Evolutionary conservation across 2,888 invertebrate species (phyloP).

Genomic region (Heteromurus nitidus): DNA sequence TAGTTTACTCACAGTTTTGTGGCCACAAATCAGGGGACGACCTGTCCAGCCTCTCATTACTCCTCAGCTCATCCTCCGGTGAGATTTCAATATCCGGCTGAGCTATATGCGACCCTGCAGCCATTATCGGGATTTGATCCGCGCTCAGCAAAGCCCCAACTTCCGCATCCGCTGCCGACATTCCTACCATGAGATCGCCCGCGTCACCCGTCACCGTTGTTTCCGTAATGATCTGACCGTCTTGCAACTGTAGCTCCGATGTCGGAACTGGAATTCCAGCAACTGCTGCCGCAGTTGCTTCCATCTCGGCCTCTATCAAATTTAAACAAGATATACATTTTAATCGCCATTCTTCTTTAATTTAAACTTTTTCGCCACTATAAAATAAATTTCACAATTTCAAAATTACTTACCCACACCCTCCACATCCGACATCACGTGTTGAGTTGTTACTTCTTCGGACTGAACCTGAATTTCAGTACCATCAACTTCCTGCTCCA

Average conservation of each 20-base stretch:
- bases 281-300: slow-evolving; percentile 58
- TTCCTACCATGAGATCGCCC: slow-evolving; percentile 48
- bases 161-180: slow-evolving; percentile 38
- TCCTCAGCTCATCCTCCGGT: slow-evolving; percentile 85
- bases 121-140: slow-evolving; percentile 65
- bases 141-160: slow-evolving; percentile 61
- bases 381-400: no score
- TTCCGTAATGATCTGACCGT: slow-evolving; percentile 51
- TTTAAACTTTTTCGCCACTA: no score
- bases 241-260: slow-evolving; percentile 55
- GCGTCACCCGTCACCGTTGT: slow-evolving; percentile 49
- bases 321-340: neutral
- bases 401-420: neutral
- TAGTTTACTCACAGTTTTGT: slow-evolving; percentile 94
- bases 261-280: slow-evolving; percentile 55
- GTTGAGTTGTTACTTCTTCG: slow-evolving; percentile 53
- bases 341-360: no score
- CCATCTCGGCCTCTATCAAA: slow-evolving; percentile 43
- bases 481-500: slow-evolving; percentile 20
- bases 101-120: slow-evolving; percentile 59
- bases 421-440: slow-evolving; percentile 61
- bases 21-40: slow-evolving; percentile 98
- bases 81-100: slow-evolving; percentile 70
- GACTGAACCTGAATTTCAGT: slow-evolving; percentile 41
- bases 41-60: slow-evolving; percentile 92